Evolutionary conservation across 2,797 vertebrate genomes (phyloP), one percentile per base, ranked within the genome.

Genomic region (Poecilia picta): DNA sequence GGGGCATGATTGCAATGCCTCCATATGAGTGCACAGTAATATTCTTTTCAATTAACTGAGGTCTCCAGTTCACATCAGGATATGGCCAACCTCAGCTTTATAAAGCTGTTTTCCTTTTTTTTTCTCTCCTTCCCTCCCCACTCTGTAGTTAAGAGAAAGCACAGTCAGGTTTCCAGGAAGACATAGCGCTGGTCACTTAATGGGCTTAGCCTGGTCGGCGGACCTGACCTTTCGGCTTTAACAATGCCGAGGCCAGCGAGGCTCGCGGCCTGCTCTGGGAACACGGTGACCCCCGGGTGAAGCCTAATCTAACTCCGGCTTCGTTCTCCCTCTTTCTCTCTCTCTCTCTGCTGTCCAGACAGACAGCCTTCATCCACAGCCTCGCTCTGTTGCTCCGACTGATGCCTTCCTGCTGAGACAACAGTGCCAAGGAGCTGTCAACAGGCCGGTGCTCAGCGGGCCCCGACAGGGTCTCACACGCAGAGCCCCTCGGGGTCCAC

Each of bases 381-480:
- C 95, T 96, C 68, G 16, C 96, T 96, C 96, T 96, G 96, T 96
- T 97, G 96, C 97, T 97, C 95, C 96, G 95, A 97, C 97, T 96
- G 96, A 98, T 97, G 97, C 96, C 95, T 97, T 97, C 97, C 97
- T 97, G 97, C 97, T 97, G 98, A 96, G 97, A 97, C 96, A 96
- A 97, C 96, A 96, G 96, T 95, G 97, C 95, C 96, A 97, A 97
- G 96, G 94, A 96, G 92, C 96, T 97, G 97, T 98, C 97, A 97
- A 95, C 97, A 94, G 95, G 85, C 94, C 94, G 90, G 94, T 28
- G 94, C 96, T 96, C 96, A 95, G 96, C 95, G 90, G 95, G 93
- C 93, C 88, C 76, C 64, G 78, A 72, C 83, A n/a, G 53, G 2
- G 80, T 94, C 96, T 95, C 97, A 89, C 85, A 82, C 73, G 80